phyloP scores from a whole-genome alignment of 2,113 vertebrate genomes.

The Charadrius vociferus region DNA sequence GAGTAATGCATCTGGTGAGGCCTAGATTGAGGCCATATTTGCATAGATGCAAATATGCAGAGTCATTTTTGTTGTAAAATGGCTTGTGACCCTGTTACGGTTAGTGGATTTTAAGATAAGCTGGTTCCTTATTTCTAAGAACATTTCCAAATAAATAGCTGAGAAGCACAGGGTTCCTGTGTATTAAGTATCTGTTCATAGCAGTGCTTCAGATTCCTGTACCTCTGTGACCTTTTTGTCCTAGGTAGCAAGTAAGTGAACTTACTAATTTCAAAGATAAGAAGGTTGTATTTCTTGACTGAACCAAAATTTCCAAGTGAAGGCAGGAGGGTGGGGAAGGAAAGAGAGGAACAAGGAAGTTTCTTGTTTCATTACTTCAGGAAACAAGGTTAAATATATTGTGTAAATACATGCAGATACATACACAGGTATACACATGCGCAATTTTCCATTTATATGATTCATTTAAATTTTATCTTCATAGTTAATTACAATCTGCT shows the following conservation, averaged over 20 bases:
- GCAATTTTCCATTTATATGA: neutral
- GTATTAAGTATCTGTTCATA: neutral
- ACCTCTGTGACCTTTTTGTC: neutral
- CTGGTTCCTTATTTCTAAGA: neutral
- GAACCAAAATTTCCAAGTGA: neutral
- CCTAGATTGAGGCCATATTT: no score
- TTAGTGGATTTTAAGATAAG: neutral
- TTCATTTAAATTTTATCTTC: neutral
- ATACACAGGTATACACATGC: neutral
- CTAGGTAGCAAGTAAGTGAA: neutral
- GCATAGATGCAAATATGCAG: neutral
- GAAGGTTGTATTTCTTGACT: neutral
- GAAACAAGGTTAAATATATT: neutral
- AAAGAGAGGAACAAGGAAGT: neutral
- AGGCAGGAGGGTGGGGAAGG: neutral
- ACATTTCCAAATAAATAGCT: neutral
- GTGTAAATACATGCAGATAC: neutral
- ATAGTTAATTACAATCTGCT: neutral
- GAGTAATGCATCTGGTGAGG: neutral
- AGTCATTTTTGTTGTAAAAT: neutral
- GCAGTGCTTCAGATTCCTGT: neutral
- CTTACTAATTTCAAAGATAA: neutral
- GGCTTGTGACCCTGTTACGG: neutral
- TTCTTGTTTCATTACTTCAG: neutral
- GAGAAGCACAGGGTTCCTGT: neutral